Conservation (phyloP, 2,888 invertebrate species). For the Macrostomum cliftonense region DNA sequence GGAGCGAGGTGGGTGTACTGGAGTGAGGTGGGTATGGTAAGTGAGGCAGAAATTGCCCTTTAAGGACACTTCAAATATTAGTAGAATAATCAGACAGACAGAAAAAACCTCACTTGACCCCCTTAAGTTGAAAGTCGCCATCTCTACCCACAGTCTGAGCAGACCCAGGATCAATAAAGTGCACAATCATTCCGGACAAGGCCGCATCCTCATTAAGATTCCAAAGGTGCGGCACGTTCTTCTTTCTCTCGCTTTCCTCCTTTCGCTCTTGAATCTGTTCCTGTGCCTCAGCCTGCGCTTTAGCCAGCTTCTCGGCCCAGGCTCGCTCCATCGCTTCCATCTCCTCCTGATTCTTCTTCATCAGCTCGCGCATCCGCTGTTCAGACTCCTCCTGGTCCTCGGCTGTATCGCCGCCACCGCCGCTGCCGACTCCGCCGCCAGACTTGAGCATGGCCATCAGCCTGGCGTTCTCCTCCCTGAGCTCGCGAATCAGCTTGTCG, state of each 20-base stretch:
- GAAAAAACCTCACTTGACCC: too few relatives aligned
- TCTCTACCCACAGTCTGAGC: too few relatives aligned
- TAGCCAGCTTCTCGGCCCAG: conserved; percentile 20
- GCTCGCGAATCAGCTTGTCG: conserved; percentile 31
- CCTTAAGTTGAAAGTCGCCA: too few relatives aligned
- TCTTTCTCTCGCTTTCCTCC: conserved; percentile 12
- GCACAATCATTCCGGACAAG: conserved; percentile 21
- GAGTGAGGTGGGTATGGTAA: too few relatives aligned
- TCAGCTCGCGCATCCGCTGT: conserved; percentile 17
- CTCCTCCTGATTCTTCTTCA: conserved; percentile 19
- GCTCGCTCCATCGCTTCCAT: conserved; percentile 19
- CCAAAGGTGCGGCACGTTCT: conserved; percentile 17
- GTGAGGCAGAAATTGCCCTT: too few relatives aligned
- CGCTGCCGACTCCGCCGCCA: conserved; percentile 1
- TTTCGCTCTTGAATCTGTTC: neutral
- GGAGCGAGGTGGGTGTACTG: too few relatives aligned
- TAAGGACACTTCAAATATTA: too few relatives aligned
- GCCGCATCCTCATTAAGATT: conserved; percentile 25
- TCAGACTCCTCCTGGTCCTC: neutral
- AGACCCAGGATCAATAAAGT: conserved; percentile 14
- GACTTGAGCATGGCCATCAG: conserved; percentile 16
- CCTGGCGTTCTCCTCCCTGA: conserved; percentile 22
- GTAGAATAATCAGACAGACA: too few relatives aligned
- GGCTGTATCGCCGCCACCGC: neutral
- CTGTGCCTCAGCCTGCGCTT: neutral